These are phyloP conservation scores for Polymixis lichenea DNA, from an alignment of 2,888 invertebrate species.

Conservation along the genomic window DNA sequence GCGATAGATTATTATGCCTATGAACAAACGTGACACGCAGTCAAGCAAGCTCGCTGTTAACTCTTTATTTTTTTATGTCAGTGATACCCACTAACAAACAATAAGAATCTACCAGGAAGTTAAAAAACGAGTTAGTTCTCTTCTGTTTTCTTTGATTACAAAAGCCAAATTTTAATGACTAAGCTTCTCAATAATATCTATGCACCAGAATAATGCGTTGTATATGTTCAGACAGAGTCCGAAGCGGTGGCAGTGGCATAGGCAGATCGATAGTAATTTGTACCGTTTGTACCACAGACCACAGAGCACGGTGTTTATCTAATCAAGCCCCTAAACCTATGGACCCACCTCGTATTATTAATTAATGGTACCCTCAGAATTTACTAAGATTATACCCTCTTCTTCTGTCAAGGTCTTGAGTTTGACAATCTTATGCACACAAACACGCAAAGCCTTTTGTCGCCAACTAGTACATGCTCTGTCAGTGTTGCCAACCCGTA, in stretches of 20 bases:
- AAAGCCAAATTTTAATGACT: not conserved
- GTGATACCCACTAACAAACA: conserved; percentile 55
- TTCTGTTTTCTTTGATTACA: not conserved
- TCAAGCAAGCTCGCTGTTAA: conserved; percentile 85
- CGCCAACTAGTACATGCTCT: too few species aligned
- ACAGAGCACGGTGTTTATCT: not conserved
- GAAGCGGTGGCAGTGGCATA: not conserved
- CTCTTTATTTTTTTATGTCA: conserved; percentile 72
- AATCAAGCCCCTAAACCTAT: not conserved
- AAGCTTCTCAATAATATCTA: not conserved
- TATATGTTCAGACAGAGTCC: not conserved
- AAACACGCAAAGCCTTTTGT: too few species aligned
- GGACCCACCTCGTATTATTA: too few species aligned
- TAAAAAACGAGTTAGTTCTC: not conserved
- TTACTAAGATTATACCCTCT: too few species aligned
- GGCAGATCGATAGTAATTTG: not conserved
- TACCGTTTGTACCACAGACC: not conserved
- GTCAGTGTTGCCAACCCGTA: too few species aligned
- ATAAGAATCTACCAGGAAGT: conserved; percentile 40
- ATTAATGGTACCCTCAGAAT: too few species aligned
- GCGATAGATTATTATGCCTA: conserved; percentile 84
- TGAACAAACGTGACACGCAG: conserved; percentile 90
- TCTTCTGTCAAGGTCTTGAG: too few species aligned
- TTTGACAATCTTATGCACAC: too few species aligned
- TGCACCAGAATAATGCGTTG: not conserved